A percentile compares a stretch with the other conserved stretches of the same genome.
phyloP scores from a whole-genome alignment of 2,113 vertebrate species.

The Xerus inauris region DNA sequence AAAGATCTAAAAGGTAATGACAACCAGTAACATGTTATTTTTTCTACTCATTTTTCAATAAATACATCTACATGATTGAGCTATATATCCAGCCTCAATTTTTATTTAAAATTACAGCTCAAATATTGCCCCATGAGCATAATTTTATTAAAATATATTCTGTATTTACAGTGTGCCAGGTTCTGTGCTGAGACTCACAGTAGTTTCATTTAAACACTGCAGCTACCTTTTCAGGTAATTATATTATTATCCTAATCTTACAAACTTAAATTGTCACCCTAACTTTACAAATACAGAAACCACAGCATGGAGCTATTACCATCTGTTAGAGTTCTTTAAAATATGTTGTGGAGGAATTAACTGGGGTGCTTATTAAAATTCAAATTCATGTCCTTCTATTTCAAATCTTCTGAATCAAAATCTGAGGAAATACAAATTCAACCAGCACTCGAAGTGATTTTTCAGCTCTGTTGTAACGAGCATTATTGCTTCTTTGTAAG shows the following conservation, averaged over 20 bases:
- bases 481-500: background rate
- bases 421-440: slow-evolving; percentile 26
- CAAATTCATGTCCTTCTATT: background rate
- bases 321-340: background rate
- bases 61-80: background rate
- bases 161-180: background rate
- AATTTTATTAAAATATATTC: background rate
- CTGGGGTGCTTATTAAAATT: background rate
- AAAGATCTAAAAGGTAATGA: background rate
- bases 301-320: background rate
- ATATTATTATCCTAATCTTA: slow-evolving; percentile 2
- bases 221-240: slow-evolving; percentile 9
- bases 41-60: background rate
- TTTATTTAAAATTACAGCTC: slow-evolving; percentile 10
- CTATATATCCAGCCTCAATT: background rate
- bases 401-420: slow-evolving; percentile 25
- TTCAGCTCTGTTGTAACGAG: background rate
- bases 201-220: slow-evolving; percentile 1
- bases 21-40: background rate
- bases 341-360: slow-evolving; percentile 3
- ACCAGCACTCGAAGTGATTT: background rate
- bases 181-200: background rate
- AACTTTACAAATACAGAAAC: slow-evolving; percentile 28
- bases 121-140: background rate
- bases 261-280: background rate